Base-by-base conservation (phyloP, 2,888 invertebrate genomes). In the Xylophagus ater region DNA sequence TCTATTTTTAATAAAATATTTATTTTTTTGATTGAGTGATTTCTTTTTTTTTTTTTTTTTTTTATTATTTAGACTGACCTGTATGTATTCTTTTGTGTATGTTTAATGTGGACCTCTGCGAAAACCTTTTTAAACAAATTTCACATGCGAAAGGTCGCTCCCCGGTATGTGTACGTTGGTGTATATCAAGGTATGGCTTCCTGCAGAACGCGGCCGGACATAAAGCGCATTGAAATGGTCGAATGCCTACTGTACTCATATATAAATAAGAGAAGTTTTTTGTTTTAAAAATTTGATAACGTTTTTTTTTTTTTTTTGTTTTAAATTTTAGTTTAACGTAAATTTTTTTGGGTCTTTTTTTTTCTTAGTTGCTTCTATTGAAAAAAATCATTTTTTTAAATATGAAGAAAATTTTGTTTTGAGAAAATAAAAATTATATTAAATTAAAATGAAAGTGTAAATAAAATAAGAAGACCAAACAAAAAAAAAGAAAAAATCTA, bases 41-140 rank as follows among this genome's bases (percentile, higher is more conserved):
- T n/a, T n/a, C n/a, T n/a, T n/a, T n/a, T n/a, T n/a, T n/a, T n/a
- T n/a, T n/a, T n/a, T n/a, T 23, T 6, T 23, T 23, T 8, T 23
- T 23, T 14, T 17, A 30, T 30, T 17, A 30, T 15, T 32, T 19
- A 19, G 30, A 51, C 47, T 47, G 44, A 71, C 71, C 70, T 57
- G 81, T 80, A 62, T 83, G 83, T 50, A 80, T 79, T 58, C 82
- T 73, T 62, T 81, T 81, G 70, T 83, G 83, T 51, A 81, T 82
- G 68, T 82, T 82, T 55, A 83, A 70, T 62, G 81, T 82, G 58
- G 81, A 81, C 64, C 82, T 81, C 69, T 83, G 82, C 44, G 81
- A 81, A 69, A 82, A 83, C 59, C 80, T 72, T 68, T 82, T 83
- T 59, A 76, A 71, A 66, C 83, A 83, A 59, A 78, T 70, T 65